Evolutionary conservation across 2,113 vertebrate genomes (phyloP), one percentile per base, ranked within the genome.

Genomic region (Callospermophilus lateralis): DNA sequence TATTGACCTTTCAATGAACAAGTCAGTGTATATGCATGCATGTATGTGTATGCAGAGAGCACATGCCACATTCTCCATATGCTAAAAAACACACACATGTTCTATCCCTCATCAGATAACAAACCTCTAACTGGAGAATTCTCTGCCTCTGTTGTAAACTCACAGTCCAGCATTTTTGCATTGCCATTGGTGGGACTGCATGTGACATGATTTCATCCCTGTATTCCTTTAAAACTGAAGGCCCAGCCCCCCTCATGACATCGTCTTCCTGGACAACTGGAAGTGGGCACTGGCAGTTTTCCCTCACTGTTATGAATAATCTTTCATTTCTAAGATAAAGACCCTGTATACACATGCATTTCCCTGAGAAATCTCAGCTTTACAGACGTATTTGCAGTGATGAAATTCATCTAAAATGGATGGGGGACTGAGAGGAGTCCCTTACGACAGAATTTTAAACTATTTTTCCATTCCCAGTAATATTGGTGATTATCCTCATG

Each of bases 321-420:
- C 85, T 93, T 51, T 89, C 34, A 74, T 79, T 93, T 63, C 74
- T n/a, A 34, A 37, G 39, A 20, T 30, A 6, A 53, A 80, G 53
- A 81, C 2, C 61, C 61, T 73, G 13, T 1, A 2, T 1, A 13
- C 11, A 10, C 20, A 7, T 19, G 39, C 34, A 34, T 84, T 51
- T 84, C 87, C 89, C 8, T 7, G 67, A 74, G n/a, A 90, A 88
- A 26, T 12, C 26, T 0, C 3, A 9, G 48, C 81, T 51, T 79
- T 26, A 1, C 37, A 28, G 78, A 90, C 45, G 15, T 61, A 0
- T 58, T 32, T 28, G 1, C 4, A 1, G 0, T 7, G 28, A 65
- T 70, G 84, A 86, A 24, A 89, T 19, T 58, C 19, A 9, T 28
- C 37, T 85, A 22, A 39, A 88, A 81, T 81, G 24, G 42, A 48